phyloP scores from a whole-genome alignment of 1,140 invertebrate species.

The Drosophila ohnishii region DNA sequence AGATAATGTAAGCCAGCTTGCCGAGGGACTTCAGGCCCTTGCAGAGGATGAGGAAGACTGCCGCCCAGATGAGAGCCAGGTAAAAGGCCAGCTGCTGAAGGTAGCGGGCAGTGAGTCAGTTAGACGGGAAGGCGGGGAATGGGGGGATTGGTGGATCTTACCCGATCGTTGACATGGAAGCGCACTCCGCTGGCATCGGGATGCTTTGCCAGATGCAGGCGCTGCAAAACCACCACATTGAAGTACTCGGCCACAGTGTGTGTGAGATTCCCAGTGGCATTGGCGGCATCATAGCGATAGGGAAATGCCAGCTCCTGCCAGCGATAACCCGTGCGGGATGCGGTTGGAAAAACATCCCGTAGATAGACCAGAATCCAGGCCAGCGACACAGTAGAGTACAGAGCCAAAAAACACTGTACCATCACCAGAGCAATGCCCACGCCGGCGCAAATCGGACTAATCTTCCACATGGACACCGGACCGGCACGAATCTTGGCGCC shows the following conservation, averaged over 20 bases:
- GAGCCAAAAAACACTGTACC: slow-evolving; percentile 91
- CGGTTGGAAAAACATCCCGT: slow-evolving; percentile 93
- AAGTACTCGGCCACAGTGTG: slow-evolving; percentile 93
- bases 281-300: slow-evolving; percentile 84
- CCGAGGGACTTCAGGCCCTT: slow-evolving; percentile 94
- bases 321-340: slow-evolving; percentile 88
- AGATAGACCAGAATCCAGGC: slow-evolving; percentile 96
- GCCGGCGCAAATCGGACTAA: slow-evolving; percentile 95
- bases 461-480: slow-evolving; percentile 95
- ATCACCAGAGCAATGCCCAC: slow-evolving; percentile 92
- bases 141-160: slow-evolving; percentile 38
- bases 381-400: slow-evolving; percentile 93
- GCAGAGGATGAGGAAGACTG: slow-evolving; percentile 93
- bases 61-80: slow-evolving; percentile 94
- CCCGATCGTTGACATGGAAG: slow-evolving; percentile 80
- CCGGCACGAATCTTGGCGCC: slow-evolving; percentile 93
- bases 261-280: slow-evolving; percentile 86
- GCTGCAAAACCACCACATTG: slow-evolving; percentile 91
- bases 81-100: slow-evolving; percentile 91
- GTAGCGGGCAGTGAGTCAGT: slow-evolving; percentile 34
- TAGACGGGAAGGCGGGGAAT: slow-evolving; percentile 16
- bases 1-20: slow-evolving; percentile 85
- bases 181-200: slow-evolving; percentile 57
- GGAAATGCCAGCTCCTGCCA: slow-evolving; percentile 90
- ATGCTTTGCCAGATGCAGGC: slow-evolving; percentile 85